Percentiles rank a stretch among this genome's conserved stretches.
Conservation (phyloP, 2,797 vertebrate species). For the Pangasius sanitwongsei region DNA sequence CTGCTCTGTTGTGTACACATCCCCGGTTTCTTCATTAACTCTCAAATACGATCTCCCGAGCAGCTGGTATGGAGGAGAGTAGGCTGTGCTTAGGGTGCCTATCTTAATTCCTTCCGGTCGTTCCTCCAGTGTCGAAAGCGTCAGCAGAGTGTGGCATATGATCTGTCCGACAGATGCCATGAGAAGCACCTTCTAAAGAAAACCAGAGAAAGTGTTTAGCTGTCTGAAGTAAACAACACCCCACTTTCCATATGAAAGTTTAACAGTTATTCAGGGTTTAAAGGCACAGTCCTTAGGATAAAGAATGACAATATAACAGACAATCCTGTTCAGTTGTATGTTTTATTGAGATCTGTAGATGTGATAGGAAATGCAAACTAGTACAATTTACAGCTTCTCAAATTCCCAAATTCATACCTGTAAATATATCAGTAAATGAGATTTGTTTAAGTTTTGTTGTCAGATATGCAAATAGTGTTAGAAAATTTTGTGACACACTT, state of each 20-base stretch:
- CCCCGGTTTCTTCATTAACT: slow-evolving; percentile 68
- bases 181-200: slow-evolving; percentile 70
- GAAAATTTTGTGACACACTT: background rate
- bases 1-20: slow-evolving; percentile 72
- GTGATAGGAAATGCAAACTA: background rate
- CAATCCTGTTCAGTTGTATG: background rate
- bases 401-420: background rate
- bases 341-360: background rate
- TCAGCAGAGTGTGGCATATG: slow-evolving; percentile 61
- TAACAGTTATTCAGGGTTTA: slow-evolving; percentile 37
- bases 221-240: slow-evolving; percentile 25
- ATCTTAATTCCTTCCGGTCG: slow-evolving; percentile 65
- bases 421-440: background rate
- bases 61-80: slow-evolving; percentile 71
- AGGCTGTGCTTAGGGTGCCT: slow-evolving; percentile 68
- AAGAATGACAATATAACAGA: background rate
- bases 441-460: background rate
- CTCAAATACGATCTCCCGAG: slow-evolving; percentile 68
- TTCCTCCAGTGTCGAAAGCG: slow-evolving; percentile 71
- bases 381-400: background rate
- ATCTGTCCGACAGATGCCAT: slow-evolving; percentile 66
- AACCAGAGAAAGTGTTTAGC: slow-evolving; percentile 49
- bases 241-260: slow-evolving; percentile 46
- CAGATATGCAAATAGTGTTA: background rate
- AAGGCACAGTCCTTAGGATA: slow-evolving; percentile 2